Evolutionary conservation across 1,140 invertebrate genomes (phyloP), one percentile per base, ranked within the genome.

Genomic region (Aleiodes sp.): DNA sequence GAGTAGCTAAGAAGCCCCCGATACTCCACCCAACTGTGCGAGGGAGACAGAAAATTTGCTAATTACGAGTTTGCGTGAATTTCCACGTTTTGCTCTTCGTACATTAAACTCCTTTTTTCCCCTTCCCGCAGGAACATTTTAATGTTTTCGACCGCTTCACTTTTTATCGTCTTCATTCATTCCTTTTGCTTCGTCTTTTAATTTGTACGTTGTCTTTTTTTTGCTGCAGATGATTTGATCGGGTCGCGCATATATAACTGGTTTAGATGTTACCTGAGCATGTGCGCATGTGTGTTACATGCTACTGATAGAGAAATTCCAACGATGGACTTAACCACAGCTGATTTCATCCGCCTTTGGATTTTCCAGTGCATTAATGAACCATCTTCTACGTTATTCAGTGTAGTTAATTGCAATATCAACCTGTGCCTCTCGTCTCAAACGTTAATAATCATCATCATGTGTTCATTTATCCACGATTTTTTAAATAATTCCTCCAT

Each of bases 1-100:
- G 76, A 76, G 76, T 76, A 74, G 76, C 75, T n/a, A n/a, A 67
- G 59, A 68, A 69, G 67, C 41, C 61, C 39, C 60, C 56, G 69
- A 65, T 65, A 59, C 62, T n/a, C 12, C 35, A 16, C 43, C n/a
- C n/a, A n/a, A n/a, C n/a, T n/a, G n/a, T n/a, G n/a, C n/a, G 39
- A 8, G n/a, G 39, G n/a, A 16, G 2, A 16, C 14, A 4, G 39
- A 16, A 2, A 14, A 16, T 43, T 43, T 16, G 68, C 61, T 70
- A 64, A 70, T 70, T 70, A 64, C 60, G 60, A 64, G 59, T 57
- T 59, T 60, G 68, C 52, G 56, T 37, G 63, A 64, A 65, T 70
- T 70, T 70, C 61, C 21, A 16, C 3, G 6, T 12, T 52, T 52
- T 52, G 19, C 31, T 35, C 10, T n/a, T n/a, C n/a, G n/a, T n/a